These are phyloP conservation scores for Hesperia comma DNA, from an alignment of 2,888 invertebrate genomes.

Conservation along the genomic window DNA sequence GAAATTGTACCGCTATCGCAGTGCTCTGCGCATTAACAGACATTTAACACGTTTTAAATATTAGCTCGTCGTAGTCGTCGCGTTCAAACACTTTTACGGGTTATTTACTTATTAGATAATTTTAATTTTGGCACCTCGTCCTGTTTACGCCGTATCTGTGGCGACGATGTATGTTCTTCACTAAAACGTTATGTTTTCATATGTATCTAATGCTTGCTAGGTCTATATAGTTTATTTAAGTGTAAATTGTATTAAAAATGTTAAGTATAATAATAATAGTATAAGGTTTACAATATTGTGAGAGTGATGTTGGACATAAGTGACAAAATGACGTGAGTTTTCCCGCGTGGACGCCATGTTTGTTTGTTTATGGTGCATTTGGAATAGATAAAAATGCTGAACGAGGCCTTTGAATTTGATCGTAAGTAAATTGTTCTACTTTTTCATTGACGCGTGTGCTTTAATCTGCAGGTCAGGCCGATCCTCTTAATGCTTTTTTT, in stretches of 20 bases:
- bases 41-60: slow-evolving; percentile 31
- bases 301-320: slow-evolving; percentile 42
- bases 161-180: neutral
- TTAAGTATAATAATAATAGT: neutral
- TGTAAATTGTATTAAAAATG: neutral
- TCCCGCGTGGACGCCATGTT: slow-evolving; percentile 59
- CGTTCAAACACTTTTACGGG: neutral
- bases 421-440: slow-evolving; percentile 58
- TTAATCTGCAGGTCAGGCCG: no score
- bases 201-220: no score
- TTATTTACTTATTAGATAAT: slow-evolving; percentile 9
- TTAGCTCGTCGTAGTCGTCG: slow-evolving; percentile 17
- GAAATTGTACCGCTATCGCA: slow-evolving; percentile 21
- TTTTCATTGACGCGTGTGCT: no score
- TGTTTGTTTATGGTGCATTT: slow-evolving; percentile 50
- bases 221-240: neutral
- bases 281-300: no score
- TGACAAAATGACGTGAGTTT: slow-evolving; percentile 53
- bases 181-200: neutral
- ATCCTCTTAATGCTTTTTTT: no score
- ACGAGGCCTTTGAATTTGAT: slow-evolving; percentile 81
- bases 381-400: slow-evolving; percentile 63
- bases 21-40: slow-evolving; percentile 10
- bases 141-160: slow-evolving; percentile 4
- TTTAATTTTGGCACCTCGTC: neutral